Evolutionary conservation across 2,113 vertebrate genomes (phyloP), one percentile per base, ranked within the genome.

Genomic region (Nesoenas mayeri): DNA sequence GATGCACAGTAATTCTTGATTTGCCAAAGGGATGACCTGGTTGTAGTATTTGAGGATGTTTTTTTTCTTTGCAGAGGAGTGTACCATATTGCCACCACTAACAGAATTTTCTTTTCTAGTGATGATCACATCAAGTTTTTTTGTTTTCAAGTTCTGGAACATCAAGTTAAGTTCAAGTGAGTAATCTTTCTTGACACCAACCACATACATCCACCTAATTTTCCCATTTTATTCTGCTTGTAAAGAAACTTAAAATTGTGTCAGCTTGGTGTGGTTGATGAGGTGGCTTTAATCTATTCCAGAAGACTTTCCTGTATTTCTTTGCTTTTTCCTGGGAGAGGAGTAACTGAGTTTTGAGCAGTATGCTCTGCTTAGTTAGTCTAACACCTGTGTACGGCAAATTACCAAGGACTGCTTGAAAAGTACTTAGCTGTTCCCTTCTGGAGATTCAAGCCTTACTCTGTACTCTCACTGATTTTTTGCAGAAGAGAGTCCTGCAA

Each of bases 51-150:
- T 67, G 28, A 73, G 50, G 58, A 34, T 22, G 44, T 47, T 14
- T 38, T 77, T 74, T 88, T 94, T 69, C 26, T 62, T 77, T 32
- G 22, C 22, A 11, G 60, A 79, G 44, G 58, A 53, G 14, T 51
- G 8, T 92, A 31, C 28, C 42, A 10, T 86, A 13, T 81, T 96
- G 81, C 53, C 32, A 65, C 34, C 10, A 72, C 8, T 95, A 96
- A 69, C 65, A 65, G 50, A 83, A 54, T 51, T 75, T 88, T 89
- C 25, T 74, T 88, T 92, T 91, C 70, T 95, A 99, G 99, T 88
- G 99, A 99, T 86, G 99, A 99, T 98, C 99, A 99, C 62, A 98
- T 99, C 88, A 99, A 99, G 96, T 99, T 99, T 97, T 99, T 99
- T 98, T 99, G 99, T 97, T 99, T 99, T 97, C 99, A 99, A 98